Percentiles rank a stretch among this genome's conserved stretches.
Conservation (phyloP, 2,888 invertebrate genomes). For the Agrochola lota region DNA sequence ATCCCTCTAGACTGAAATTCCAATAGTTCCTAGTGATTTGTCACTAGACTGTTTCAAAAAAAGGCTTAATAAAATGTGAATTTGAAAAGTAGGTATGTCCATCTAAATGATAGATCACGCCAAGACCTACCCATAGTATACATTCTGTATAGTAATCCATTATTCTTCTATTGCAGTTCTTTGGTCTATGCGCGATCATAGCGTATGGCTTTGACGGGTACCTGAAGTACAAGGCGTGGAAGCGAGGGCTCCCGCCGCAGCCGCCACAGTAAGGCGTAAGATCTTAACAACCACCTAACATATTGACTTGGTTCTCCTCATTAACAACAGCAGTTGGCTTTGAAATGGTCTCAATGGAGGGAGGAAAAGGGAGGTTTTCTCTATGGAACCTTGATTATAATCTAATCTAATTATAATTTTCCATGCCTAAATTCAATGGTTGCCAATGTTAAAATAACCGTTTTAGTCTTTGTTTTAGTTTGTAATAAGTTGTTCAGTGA, state of each 20-base stretch:
- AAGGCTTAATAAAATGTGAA: not conserved
- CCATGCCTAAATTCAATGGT: constrained; percentile 7
- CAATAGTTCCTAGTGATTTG: not conserved
- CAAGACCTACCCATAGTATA: too few species aligned
- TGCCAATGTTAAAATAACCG: constrained; percentile 12
- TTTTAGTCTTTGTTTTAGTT: constrained; percentile 28
- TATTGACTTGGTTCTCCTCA: constrained; percentile 6
- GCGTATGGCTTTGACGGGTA: constrained; percentile 95
- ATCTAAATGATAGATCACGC: not conserved
- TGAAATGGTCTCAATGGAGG: not conserved
- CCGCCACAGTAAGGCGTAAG: constrained; percentile 91
- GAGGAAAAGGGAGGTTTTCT: not conserved
- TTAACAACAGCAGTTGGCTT: not conserved
- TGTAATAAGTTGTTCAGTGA: constrained; percentile 11
- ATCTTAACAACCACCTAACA: not conserved
- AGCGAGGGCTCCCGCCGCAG: constrained; percentile 93
- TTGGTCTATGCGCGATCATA: constrained; percentile 95
- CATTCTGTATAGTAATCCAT: not conserved
- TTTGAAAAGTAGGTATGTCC: too few species aligned
- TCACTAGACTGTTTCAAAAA: not conserved
- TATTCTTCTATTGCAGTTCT: constrained; percentile 92
- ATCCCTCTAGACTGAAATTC: not conserved
- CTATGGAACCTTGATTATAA: constrained; percentile 1
- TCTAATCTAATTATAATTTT: not conserved
- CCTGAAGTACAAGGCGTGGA: constrained; percentile 93